Conservation (phyloP, 2,113 vertebrate species). For the Tychaedon coryphoeus region DNA sequence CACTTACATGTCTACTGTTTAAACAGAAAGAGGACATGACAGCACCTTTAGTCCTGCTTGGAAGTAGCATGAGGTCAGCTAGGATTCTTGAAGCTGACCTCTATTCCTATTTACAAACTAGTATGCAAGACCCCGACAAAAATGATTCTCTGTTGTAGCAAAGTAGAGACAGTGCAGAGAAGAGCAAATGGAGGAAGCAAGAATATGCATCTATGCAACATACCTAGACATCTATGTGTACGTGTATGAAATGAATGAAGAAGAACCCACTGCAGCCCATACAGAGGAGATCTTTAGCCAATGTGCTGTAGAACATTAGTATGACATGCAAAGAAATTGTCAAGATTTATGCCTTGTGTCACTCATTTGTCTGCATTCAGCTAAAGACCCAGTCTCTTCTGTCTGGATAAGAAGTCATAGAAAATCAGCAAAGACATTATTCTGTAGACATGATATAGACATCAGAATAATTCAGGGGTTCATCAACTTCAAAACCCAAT, state of each 20-base stretch:
- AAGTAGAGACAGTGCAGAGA: background rate
- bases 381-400: background rate
- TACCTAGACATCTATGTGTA: fast-evolving
- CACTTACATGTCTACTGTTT: background rate
- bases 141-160: background rate
- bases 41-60: background rate
- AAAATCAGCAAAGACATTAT: background rate
- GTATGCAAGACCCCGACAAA: background rate
- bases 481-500: background rate
- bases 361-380: background rate
- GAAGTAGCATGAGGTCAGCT: background rate
- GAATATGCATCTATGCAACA: background rate
- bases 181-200: background rate
- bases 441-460: background rate
- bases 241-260: background rate
- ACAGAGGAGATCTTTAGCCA: background rate
- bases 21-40: background rate
- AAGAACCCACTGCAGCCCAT: background rate
- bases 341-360: background rate
- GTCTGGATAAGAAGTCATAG: background rate
- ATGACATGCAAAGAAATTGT: background rate
- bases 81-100: background rate
- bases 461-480: background rate
- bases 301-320: background rate
- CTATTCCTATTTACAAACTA: background rate